Conservation (phyloP, 2,113 vertebrate genomes). For the Chionodraco myersi region DNA sequence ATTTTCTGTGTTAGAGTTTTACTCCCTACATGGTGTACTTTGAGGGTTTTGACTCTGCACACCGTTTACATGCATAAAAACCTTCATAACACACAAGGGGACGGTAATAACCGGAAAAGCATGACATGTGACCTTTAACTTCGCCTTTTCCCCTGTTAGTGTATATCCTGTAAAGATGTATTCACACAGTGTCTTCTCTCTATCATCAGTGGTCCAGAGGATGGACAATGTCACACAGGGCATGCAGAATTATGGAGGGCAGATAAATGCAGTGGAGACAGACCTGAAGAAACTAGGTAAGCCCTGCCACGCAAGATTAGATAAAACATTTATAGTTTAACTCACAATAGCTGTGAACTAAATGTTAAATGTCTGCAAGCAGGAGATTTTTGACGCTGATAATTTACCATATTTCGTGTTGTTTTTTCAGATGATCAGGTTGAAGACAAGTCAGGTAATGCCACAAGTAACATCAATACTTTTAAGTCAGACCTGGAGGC, state of each 20-base stretch:
- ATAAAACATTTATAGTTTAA: background rate
- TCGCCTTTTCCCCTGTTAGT: background rate
- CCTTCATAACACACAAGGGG: too few relatives aligned
- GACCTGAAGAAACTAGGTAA: conserved; percentile 95
- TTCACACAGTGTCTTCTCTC: background rate
- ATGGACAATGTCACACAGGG: conserved; percentile 96
- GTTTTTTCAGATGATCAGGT: conserved; percentile 87
- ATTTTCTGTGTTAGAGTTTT: too few relatives aligned
- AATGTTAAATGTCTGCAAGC: background rate
- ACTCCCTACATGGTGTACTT: too few relatives aligned
- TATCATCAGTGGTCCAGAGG: conserved; percentile 91
- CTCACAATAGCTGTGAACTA: background rate
- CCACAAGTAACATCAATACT: conserved; percentile 89
- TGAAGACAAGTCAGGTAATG: conserved; percentile 90
- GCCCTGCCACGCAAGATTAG: conserved; percentile 14
- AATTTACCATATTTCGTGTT: background rate
- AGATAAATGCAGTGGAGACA: conserved; percentile 91
- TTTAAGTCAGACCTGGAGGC: conserved; percentile 91
- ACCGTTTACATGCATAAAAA: too few relatives aligned
- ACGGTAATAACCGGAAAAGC: too few relatives aligned
- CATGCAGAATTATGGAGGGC: conserved; percentile 92
- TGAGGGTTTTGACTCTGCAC: too few relatives aligned
- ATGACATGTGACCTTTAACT: background rate
- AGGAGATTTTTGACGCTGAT: background rate
- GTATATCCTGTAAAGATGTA: background rate